Base-by-base conservation (phyloP, 2,113 vertebrate genomes). In the Podiceps cristatus region DNA sequence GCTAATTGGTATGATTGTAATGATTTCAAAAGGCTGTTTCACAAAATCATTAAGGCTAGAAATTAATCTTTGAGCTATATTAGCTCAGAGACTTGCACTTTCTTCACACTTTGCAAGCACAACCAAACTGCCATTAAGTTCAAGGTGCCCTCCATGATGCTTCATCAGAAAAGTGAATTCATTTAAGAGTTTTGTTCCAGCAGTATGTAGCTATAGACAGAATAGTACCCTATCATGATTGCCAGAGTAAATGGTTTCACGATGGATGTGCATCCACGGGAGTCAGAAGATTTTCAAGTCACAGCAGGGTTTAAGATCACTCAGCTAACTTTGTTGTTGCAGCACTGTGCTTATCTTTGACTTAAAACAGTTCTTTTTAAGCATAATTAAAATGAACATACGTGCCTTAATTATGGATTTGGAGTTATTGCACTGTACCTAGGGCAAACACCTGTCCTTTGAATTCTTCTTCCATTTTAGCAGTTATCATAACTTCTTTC, bases 31-130 rank as follows among this genome's bases (percentile, higher is more conserved):
- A 96, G 92, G 85, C 97, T 91, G 78, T 53, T 96, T 86, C 92
- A 83, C 90, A 95, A 95, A 97, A 97, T 97, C 95, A 94, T 97
- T 96, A 97, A 90, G 74, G 60, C 78, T 92, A 94, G 90, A 96
- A 96, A 97, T 97, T 97, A 97, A 97, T 97, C 96, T 97, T 96
- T 92, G 92, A 93, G 94, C 91, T 94, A 90, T 93, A 97, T 97
- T 96, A 97, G 90, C 88, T 97, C 90, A 93, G 92, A 97, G 95
- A 95, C 94, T 94, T 96, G 44, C 95, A 95, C 95, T 97, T 96
- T 96, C 96, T 97, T 96, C 97, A 96, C 96, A 97, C 93, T 96
- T 92, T 44, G 40, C 95, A 96, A 95, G 96, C 96, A 94, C 93
- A 96, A 97, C 95, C 78, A 86, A 96, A 60, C 94, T 96, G 93